Base-by-base conservation (phyloP, 2,113 vertebrate genomes). In the Lepisosteus osseus region DNA sequence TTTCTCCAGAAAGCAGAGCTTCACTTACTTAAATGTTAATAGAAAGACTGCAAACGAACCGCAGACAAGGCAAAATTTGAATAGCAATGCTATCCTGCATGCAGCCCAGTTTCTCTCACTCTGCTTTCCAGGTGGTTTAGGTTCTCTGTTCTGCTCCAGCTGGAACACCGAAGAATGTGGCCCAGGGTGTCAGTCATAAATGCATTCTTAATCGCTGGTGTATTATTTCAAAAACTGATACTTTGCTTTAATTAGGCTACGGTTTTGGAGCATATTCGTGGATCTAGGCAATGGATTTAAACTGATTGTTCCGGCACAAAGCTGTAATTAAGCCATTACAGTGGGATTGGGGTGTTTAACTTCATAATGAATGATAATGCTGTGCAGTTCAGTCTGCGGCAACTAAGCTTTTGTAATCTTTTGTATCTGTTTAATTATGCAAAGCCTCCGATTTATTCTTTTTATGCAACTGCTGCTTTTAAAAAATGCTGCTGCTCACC, bases 351-450 rank as follows among this genome's bases (percentile, higher is more conserved):
- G 87, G 86, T 90, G 85, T 90, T 90, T 91, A 86, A 86, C 82
- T 89, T 87, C 78, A 86, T 91, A 91, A 91, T 89, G 85, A 87
- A 84, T 78, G 82, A 78, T 80, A 85, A 85, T 88, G 86, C 82
- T 5, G 80, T 40, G 65, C 84, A 83, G 85, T 86, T 85, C 82
- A 74, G 69, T 80, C 84, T 87, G 87, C 84, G 80, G 80, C 77
- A 78, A 82, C 88, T 89, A 87, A 92, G 87, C 86, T 74, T 80
- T 83, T 85, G 83, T 88, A 88, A 88, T 90, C 89, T 85, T 85
- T 87, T 82, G 84, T 87, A 86, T 91, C 88, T 88, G 87, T 80
- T 86, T 90, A 88, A 91, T 90, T 90, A 90, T 88, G 89, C 81
- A 88, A 90, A 92, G 90, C 82, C 81, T 51, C 47, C 9, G 47